Percentiles rank a stretch among this genome's conserved stretches.
phyloP scores from a whole-genome alignment of 2,797 vertebrate species.

The Erpetoichthys calabaricus region DNA sequence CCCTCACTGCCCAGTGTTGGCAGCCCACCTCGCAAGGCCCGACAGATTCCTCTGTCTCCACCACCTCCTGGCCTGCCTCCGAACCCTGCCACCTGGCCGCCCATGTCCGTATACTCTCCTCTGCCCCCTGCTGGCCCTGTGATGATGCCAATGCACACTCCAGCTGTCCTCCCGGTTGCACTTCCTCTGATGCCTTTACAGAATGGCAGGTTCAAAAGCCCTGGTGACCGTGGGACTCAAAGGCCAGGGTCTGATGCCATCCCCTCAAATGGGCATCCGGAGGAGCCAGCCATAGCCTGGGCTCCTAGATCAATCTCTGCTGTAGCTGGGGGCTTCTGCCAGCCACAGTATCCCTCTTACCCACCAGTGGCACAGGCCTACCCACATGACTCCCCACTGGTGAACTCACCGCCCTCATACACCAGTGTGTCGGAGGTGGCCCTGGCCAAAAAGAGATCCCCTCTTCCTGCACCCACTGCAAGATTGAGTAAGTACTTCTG shows the following conservation, averaged over 20 bases:
- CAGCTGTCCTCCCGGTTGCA: slow-evolving; percentile 38
- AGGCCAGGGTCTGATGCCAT: slow-evolving; percentile 1
- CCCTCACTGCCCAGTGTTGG: slow-evolving; percentile 50
- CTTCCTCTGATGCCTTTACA: slow-evolving; percentile 52
- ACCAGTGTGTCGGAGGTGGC: slow-evolving; percentile 68
- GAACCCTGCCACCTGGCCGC: slow-evolving; percentile 53
- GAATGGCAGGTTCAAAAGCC: slow-evolving; percentile 41
- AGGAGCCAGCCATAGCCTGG: slow-evolving; percentile 43
- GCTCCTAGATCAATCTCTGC: slow-evolving; percentile 37
- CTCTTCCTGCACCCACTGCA: slow-evolving; percentile 59
- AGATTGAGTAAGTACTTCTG: slow-evolving; percentile 67
- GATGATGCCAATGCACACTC: slow-evolving; percentile 48
- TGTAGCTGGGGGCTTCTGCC: slow-evolving; percentile 14
- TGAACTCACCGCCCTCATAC: slow-evolving; percentile 63
- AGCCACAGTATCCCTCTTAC: slow-evolving; percentile 41
- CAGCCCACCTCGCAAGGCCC: slow-evolving; percentile 47
- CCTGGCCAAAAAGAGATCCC: slow-evolving; percentile 70
- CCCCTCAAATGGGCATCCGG: slow-evolving; percentile 34
- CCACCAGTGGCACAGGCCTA: slow-evolving; percentile 53
- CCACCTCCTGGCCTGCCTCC: slow-evolving; percentile 40
- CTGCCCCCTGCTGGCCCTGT: slow-evolving; percentile 44
- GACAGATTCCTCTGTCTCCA: slow-evolving; percentile 65
- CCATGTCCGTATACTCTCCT: slow-evolving; percentile 52
- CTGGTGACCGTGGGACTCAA: slow-evolving; percentile 31
- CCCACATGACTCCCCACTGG: slow-evolving; percentile 52